Base-by-base conservation (phyloP, 64 coral and sea anemone genomes). In the Platygyra sinensis region DNA sequence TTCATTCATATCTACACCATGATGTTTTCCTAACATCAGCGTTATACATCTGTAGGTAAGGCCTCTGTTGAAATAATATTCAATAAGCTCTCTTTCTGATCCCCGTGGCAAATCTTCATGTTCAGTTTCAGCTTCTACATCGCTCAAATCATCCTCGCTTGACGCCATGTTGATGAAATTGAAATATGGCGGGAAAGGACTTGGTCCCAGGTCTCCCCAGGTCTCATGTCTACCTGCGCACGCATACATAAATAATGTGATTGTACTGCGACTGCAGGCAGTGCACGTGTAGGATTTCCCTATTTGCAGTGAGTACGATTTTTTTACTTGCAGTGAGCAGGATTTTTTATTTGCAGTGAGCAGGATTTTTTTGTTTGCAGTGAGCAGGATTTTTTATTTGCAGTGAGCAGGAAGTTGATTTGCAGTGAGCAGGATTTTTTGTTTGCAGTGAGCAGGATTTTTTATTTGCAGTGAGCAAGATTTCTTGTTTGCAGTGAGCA, bases 11-110 rank as follows among this genome's bases (percentile, higher is more conserved):
- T 55, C 39, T 50, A 94, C 77, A 77, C 72, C 39, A 57, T 89
- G 87, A 72, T 94, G 77, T 86, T 94, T 94, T 79, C 83, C 87
- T 31, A 94, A 82, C 73, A 94, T 73, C 39, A 89, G 74, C 74
- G 83, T 38, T 39, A 39, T 39, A 39, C 5, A 39, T 39, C 38
- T 39, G 38, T 39, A 39, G 2, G 38, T 39, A 39, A 94, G 60
- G 36, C 73, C 87, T 67, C 83, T 93, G 30, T 93, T 76, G 29
- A 93, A 93, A 62, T 88, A 93, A 39, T 93, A 69, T 36, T 88
- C 76, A 50, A 93, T 88, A 6, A 93, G 73, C 28, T 93, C 91
- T 87, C 76, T 94, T 94, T 94, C 80, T 19, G 36, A 94, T 60
- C 87, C 87, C 84, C 67, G 36, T 4, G 87, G 72, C 60, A 93